Evolutionary conservation across 2,888 invertebrate species (phyloP).

Genomic region (Melipona bicolor): DNA sequence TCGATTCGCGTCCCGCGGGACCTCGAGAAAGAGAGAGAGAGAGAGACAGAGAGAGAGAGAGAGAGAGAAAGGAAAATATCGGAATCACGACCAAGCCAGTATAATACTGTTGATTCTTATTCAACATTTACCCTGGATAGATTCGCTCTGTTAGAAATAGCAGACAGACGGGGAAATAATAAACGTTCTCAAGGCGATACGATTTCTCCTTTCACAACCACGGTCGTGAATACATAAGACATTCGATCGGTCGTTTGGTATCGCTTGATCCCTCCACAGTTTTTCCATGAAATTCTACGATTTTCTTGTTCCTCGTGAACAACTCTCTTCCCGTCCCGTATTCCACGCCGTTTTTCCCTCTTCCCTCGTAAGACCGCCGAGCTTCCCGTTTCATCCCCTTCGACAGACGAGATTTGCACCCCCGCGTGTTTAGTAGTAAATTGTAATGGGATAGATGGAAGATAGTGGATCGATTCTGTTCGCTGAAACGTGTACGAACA

Average conservation of each 20-base stretch:
- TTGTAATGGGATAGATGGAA: neutral
- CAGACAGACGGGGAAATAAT: conserved; percentile 34
- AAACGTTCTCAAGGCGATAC: conserved; percentile 35
- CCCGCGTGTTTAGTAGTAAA: neutral
- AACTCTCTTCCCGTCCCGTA: neutral
- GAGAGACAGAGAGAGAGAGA: neutral
- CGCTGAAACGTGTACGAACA: neutral
- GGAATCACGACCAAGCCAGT: conserved; percentile 5
- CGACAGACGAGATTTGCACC: neutral
- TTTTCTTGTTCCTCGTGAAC: neutral
- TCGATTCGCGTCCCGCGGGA: conserved; percentile 24
- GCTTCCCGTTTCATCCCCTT: neutral
- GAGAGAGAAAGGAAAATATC: conserved; percentile 25
- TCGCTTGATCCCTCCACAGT: neutral
- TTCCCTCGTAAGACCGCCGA: neutral
- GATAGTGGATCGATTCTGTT: neutral
- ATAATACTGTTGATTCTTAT: conserved; percentile 52
- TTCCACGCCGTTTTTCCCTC: neutral
- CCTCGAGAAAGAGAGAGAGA: neutral
- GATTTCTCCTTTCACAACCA: neutral
- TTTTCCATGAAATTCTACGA: neutral
- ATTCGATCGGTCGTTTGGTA: conserved; percentile 11
- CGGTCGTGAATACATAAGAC: conserved; percentile 13
- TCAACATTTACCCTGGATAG: conserved; percentile 45
- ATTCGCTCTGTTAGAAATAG: neutral